Evolutionary conservation across 2,797 vertebrate genomes (phyloP).

Genomic region (Danio choprae): DNA sequence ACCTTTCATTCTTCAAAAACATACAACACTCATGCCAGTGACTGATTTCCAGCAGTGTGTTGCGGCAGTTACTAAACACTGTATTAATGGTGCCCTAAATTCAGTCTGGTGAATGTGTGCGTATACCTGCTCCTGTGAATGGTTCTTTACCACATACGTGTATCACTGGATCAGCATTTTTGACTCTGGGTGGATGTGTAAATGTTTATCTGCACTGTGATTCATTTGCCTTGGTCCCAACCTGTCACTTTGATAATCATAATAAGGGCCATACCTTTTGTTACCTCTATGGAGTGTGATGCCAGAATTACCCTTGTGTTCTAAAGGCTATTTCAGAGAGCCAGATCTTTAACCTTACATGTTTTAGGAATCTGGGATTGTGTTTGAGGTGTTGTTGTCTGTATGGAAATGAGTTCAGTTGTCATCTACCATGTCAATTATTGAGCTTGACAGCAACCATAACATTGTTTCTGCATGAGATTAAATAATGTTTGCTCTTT

Average conservation of each 20-base stretch:
- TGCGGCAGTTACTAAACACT: neutral
- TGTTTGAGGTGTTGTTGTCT: slow-evolving; percentile 54
- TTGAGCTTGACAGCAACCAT: slow-evolving; percentile 12
- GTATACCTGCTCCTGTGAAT: neutral
- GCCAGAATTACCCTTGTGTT: slow-evolving; percentile 86
- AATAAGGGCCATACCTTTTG: neutral
- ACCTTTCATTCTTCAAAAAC: neutral
- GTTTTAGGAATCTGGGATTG: slow-evolving; percentile 50
- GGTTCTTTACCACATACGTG: neutral
- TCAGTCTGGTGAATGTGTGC: neutral
- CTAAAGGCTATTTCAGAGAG: slow-evolving; percentile 43
- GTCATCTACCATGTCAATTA: slow-evolving; percentile 30
- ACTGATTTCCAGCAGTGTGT: neutral
- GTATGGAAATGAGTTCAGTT: slow-evolving; percentile 56
- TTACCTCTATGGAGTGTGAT: slow-evolving; percentile 87
- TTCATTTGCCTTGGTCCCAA: slow-evolving; percentile 76
- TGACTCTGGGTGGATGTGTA: slow-evolving; percentile 46
- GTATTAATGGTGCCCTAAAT: slow-evolving; percentile 15
- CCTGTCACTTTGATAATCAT: slow-evolving; percentile 10
- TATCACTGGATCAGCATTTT: slow-evolving; percentile 29
- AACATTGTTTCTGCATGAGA: slow-evolving; percentile 28
- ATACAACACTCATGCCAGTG: neutral
- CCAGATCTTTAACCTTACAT: slow-evolving; percentile 30
- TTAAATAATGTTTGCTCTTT: neutral
- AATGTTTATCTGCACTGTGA: slow-evolving; percentile 90